Evolutionary conservation across 2,113 vertebrate genomes (phyloP), one percentile per base, ranked within the genome.

Genomic region (Cryptoleucopteryx plumbea): DNA sequence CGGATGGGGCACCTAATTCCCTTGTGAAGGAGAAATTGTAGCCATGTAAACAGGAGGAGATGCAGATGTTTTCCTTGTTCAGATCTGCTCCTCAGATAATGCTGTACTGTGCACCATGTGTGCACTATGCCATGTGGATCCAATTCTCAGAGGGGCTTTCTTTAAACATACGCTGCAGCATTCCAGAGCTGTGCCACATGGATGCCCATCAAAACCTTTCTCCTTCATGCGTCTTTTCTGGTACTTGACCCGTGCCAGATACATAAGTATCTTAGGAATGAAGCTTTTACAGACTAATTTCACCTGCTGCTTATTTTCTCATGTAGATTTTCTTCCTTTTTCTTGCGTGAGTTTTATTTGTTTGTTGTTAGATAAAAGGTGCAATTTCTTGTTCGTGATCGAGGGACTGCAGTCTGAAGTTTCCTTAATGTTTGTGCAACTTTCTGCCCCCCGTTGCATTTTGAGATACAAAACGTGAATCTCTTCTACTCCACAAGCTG

Each of bases 51-150:
- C 50, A 79, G 63, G 75, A 94, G 82, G 83, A 80, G 62, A 59
- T 91, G 81, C 91, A 96, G 95, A 86, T 97, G 82, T 90, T 96
- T 94, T 95, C 40, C 55, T 32, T 90, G 81, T 78, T 95, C 68
- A 34, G 73, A 81, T 85, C 62, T 2, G 12, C 75, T 78, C 50
- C 87, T 82, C 26, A 32, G 92, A 91, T 95, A 96, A 86, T n/a
- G 79, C 59, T n/a, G 7, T 53, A 25, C 82, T 94, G 58, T 91
- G 77, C 75, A 42, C 82, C 92, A 86, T 91, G 86, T 95, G 88
- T 81, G 79, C 38, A 10, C 61, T 0, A 1, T 48, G 80, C 77
- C 65, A 47, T 45, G 74, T 34, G 72, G 59, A 81, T 89, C 82
- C 86, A 85, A 3, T 72, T 82, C 82, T 83, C 72, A 67, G 82